These are phyloP conservation scores for Tetramorium simillimum DNA, from an alignment of 1,140 invertebrate genomes.

Conservation along the genomic window DNA sequence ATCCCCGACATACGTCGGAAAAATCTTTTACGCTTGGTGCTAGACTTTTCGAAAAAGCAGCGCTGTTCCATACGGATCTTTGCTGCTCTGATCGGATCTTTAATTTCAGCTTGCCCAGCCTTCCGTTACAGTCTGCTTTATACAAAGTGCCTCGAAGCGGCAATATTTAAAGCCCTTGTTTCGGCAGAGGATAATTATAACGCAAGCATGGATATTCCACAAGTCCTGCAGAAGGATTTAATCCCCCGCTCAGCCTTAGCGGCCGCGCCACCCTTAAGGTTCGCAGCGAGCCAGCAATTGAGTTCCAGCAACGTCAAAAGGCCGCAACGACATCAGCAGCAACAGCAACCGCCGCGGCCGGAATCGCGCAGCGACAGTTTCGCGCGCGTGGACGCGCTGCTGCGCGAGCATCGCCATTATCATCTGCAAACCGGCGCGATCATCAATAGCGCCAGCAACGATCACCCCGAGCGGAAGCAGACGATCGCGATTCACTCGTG, in stretches of 20 bases:
- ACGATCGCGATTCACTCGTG: conserved; percentile 72
- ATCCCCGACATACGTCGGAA: no score
- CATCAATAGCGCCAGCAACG: conserved; percentile 40
- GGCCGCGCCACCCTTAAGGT: conserved; percentile 75
- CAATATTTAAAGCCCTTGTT: no score
- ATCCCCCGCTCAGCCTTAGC: conserved; percentile 75
- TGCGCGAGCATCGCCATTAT: conserved; percentile 75
- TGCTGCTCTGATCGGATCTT: no score
- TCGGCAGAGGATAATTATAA: no score
- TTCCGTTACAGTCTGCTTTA: no score
- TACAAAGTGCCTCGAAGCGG: no score
- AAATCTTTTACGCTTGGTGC: no score
- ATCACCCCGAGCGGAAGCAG: conserved; percentile 54
- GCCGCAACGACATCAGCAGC: conserved; percentile 61
- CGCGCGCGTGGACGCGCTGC: conserved; percentile 76
- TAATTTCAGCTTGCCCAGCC: no score
- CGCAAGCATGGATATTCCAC: no score
- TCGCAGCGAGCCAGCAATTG: conserved; percentile 65
- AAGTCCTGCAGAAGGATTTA: no score
- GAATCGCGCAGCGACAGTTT: conserved; percentile 82
- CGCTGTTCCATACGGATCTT: no score
- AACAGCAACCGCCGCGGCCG: conserved; percentile 76
- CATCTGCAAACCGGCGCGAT: conserved; percentile 38
- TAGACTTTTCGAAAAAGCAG: no score
- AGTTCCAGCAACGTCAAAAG: conserved; percentile 59